Evolutionary conservation across 2,113 vertebrate genomes (phyloP), one percentile per base, ranked within the genome.

Genomic region (Nesogale talazaci): DNA sequence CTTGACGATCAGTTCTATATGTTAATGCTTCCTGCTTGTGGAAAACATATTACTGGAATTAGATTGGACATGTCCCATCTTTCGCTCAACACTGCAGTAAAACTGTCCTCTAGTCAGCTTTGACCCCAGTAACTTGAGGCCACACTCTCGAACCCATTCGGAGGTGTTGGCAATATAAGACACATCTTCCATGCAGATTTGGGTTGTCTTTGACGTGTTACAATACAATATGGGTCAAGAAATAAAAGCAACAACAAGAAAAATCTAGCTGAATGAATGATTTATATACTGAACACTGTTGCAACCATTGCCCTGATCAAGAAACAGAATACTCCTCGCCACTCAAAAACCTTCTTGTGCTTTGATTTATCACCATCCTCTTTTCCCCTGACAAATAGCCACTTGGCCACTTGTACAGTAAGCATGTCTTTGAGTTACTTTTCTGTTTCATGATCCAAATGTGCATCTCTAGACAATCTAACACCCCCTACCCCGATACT

Each of bases 381-480:
- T 70, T 1, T 0, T 36, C 29, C 27, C 77, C 17, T 38, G 17
- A 0, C 14, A 29, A 78, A 36, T 29, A 15, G 5, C 36, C 29
- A 2, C 70, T 74, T 19, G 27, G 14, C 76, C 27, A 4, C 16
- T 17, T 56, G 6, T 3, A 19, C 4, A 11, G n/a, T 22, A 38
- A 29, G 22, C 34, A 38, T 0, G 0, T 34, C 67, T 61, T 57
- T 34, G 36, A 82, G 38, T 34, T 86, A 52, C n/a, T 57, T 59
- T 34, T 15, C 3, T 1, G 52, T n/a, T 81, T 59, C 52, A 27
- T 76, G 29, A 31, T 81, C 20, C 20, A 61, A 12, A 9, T 1
- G 14, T 38, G 78, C 1, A 8, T 77, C 31, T 11, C 14, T 22
- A 23, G 57, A 29, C 25, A 0, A 0, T 6, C 3, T 0, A 38